Percentiles rank a stretch among this genome's conserved stretches.
Evolutionary conservation across 1,140 invertebrate species (phyloP).

Genomic region (Branchinecta lindahli): DNA sequence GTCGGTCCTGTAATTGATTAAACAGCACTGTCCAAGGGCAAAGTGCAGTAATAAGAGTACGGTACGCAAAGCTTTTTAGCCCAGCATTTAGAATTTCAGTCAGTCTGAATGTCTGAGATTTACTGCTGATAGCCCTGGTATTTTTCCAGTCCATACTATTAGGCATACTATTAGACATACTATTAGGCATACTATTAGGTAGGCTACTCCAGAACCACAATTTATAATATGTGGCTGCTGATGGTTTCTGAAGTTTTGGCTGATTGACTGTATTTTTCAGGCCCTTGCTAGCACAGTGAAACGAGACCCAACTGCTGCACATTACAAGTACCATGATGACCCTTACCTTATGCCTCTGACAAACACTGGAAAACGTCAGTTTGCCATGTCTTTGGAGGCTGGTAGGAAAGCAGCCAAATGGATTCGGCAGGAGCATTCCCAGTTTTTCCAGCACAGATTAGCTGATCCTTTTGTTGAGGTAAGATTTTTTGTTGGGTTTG

Average conservation of each 20-base stretch:
- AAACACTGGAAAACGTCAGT: constrained; percentile 51
- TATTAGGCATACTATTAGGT: too few species aligned
- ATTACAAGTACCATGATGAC: constrained; percentile 80
- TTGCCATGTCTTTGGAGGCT: constrained; percentile 62
- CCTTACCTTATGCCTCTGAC: constrained; percentile 67
- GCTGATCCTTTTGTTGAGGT: constrained; percentile 48
- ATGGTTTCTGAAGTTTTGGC: background rate
- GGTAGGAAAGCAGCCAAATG: constrained; percentile 72
- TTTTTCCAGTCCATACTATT: constrained; percentile 11
- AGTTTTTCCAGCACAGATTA: constrained; percentile 51
- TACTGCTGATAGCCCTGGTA: background rate
- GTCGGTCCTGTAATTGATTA: too few species aligned
- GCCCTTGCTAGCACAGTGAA: constrained; percentile 55
- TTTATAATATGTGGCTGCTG: constrained; percentile 6
- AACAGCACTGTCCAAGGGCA: too few species aligned
- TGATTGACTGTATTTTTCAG: constrained; percentile 27
- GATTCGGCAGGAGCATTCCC: constrained; percentile 55
- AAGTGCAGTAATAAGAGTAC: too few species aligned
- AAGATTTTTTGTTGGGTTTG: background rate
- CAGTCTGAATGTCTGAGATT: too few species aligned
- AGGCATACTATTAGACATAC: constrained; percentile 14
- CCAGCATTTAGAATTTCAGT: too few species aligned
- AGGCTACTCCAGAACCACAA: too few species aligned
- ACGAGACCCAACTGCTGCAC: constrained; percentile 56
- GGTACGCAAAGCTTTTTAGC: too few species aligned